Evolutionary conservation across 2,888 invertebrate species (phyloP).

Genomic region (Conops quadrifasciatus): DNA sequence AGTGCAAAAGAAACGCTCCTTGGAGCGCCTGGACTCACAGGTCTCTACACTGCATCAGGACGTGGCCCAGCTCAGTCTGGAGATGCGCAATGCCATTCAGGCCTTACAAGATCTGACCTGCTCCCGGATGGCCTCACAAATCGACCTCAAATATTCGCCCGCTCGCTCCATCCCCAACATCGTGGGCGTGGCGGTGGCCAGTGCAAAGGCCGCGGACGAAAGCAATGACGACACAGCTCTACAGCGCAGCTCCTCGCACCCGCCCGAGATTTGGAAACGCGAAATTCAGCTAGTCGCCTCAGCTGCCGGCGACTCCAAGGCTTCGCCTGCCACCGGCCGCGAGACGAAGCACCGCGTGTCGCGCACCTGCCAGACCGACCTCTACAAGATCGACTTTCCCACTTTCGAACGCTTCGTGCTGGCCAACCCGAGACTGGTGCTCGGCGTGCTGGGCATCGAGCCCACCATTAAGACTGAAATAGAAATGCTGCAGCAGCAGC

Average conservation of each 20-base stretch:
- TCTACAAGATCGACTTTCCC: constrained; percentile 61
- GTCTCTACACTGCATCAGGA: constrained; percentile 85
- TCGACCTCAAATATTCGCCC: constrained; percentile 70
- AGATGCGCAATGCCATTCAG: constrained; percentile 85
- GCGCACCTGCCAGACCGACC: constrained; percentile 61
- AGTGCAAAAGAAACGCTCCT: constrained; percentile 58
- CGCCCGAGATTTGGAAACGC: constrained; percentile 85
- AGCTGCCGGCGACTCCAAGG: constrained; percentile 39
- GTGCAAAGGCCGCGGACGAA: constrained; percentile 52
- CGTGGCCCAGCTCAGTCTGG: constrained; percentile 84
- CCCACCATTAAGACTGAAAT: constrained; percentile 66
- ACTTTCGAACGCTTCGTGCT: constrained; percentile 68
- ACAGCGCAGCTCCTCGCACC: constrained; percentile 83
- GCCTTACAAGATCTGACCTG: constrained; percentile 81
- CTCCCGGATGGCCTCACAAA: constrained; percentile 67
- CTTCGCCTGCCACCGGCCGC: constrained; percentile 38
- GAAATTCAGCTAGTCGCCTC: constrained; percentile 62
- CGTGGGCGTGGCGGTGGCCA: constrained; percentile 63
- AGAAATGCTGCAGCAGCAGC: constrained; percentile 60
- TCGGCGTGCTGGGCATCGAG: constrained; percentile 78
- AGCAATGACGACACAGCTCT: constrained; percentile 61
- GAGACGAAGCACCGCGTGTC: constrained; percentile 41
- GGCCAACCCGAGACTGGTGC: constrained; percentile 77
- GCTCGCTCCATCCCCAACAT: constrained; percentile 87
- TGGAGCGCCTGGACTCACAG: constrained; percentile 83